A percentile compares a stretch with the other conserved stretches of the same genome.
These are phyloP conservation scores for Cyaniris semiargus DNA, from an alignment of 2,888 invertebrate species.

Conservation along the genomic window DNA sequence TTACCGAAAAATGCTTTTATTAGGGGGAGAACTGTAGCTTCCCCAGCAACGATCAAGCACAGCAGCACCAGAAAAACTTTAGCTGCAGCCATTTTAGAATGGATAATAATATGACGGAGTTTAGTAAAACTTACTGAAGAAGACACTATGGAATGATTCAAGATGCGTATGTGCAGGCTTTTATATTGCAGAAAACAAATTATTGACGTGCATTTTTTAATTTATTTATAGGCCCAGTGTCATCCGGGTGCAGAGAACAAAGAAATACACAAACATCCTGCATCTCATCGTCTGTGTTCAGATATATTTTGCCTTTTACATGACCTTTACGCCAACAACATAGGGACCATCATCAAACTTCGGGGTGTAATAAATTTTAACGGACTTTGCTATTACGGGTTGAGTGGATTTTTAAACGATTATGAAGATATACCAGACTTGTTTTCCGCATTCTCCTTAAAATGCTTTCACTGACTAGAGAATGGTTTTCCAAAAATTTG, in stretches of 20 bases:
- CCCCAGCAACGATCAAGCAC: neutral
- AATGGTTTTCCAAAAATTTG: neutral
- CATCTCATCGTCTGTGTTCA: neutral
- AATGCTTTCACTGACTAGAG: conserved; percentile 3
- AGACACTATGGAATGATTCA: neutral
- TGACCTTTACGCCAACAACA: neutral
- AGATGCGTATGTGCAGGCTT: neutral
- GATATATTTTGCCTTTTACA: neutral
- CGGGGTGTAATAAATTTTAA: neutral
- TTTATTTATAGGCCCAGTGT: conserved; percentile 17
- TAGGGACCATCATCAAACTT: neutral
- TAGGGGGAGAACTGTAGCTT: neutral
- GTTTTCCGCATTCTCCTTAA: conserved; percentile 8
- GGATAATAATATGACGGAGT: neutral
- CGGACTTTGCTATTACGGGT: neutral
- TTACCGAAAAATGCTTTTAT: conserved; percentile 1
- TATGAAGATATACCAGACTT: neutral
- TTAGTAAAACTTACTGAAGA: neutral
- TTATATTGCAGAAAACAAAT: conserved; percentile 16
- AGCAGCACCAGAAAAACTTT: neutral
- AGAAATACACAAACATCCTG: conserved; percentile 7
- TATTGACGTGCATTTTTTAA: neutral
- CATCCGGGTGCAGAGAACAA: conserved; percentile 1
- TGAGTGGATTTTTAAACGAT: conserved; percentile 12
- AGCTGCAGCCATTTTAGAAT: neutral